Conservation (phyloP, 2,113 vertebrate genomes). For the Malurus alboscapulatus region DNA sequence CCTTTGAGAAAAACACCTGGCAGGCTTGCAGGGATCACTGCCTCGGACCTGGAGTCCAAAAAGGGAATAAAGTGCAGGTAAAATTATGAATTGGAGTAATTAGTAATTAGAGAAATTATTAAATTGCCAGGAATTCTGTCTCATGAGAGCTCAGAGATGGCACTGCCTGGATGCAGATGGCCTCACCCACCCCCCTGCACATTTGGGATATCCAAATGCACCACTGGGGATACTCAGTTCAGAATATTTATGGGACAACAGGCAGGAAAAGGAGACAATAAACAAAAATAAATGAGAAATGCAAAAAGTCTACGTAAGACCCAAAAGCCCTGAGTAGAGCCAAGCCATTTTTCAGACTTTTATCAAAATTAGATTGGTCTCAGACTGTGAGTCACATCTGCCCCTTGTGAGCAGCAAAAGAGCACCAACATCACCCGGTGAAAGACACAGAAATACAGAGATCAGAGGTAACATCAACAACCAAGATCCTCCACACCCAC, state of each 20-base stretch:
- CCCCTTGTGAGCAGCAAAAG: neutral
- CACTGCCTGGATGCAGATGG: neutral
- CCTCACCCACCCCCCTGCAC: too few relatives aligned
- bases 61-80: neutral
- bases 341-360: neutral
- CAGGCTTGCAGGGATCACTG: neutral
- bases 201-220: neutral
- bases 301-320: accelerated
- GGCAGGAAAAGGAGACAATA: neutral
- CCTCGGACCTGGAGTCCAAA: neutral
- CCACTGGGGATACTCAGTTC: neutral
- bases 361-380: neutral
- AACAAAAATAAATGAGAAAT: neutral
- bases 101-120: neutral
- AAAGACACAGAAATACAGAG: neutral
- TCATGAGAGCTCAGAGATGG: neutral
- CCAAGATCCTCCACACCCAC: neutral
- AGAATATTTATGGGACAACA: neutral
- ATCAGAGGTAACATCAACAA: neutral
- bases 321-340: neutral
- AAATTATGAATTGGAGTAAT: neutral
- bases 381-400: neutral
- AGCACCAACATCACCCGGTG: neutral
- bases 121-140: neutral
- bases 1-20: neutral